Conservation (phyloP, 2,797 vertebrate species). For the Buceros bicornis region DNA sequence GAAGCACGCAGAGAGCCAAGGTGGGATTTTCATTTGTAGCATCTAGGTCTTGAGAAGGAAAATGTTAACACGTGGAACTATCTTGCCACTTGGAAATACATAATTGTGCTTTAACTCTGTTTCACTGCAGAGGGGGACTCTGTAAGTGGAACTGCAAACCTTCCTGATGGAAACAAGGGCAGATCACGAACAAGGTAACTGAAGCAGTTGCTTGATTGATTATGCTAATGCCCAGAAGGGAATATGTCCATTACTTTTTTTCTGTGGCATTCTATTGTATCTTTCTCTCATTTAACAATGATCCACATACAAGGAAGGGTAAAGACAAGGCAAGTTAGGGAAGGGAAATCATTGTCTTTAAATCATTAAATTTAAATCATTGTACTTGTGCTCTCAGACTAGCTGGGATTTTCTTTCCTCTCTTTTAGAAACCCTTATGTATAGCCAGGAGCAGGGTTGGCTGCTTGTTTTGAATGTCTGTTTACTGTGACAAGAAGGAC, state of each 20-base stretch:
- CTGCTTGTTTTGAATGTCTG: constrained; percentile 58
- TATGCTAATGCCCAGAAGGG: constrained; percentile 32
- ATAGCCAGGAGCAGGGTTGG: background rate
- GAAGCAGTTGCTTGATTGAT: constrained; percentile 47
- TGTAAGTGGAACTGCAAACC: background rate
- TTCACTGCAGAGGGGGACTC: background rate
- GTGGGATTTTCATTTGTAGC: background rate
- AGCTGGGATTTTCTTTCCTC: background rate
- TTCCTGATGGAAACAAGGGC: constrained; percentile 29
- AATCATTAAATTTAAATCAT: background rate
- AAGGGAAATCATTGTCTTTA: background rate
- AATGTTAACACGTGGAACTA: background rate
- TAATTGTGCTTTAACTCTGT: background rate
- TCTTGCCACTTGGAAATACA: background rate
- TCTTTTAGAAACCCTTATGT: constrained; percentile 7
- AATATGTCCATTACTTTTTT: constrained; percentile 43
- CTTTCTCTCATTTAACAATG: constrained; percentile 43
- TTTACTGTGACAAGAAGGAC: constrained; percentile 60
- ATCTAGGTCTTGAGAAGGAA: background rate
- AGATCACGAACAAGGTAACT: background rate
- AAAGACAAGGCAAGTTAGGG: background rate
- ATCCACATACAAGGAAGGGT: constrained; percentile 16
- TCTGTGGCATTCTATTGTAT: constrained; percentile 46
- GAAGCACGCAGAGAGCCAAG: background rate
- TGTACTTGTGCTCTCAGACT: constrained; percentile 21